Percentiles rank a stretch among this genome's conserved stretches.
Conservation (phyloP, 2,113 vertebrate genomes). For the Zootoca vivipara region DNA sequence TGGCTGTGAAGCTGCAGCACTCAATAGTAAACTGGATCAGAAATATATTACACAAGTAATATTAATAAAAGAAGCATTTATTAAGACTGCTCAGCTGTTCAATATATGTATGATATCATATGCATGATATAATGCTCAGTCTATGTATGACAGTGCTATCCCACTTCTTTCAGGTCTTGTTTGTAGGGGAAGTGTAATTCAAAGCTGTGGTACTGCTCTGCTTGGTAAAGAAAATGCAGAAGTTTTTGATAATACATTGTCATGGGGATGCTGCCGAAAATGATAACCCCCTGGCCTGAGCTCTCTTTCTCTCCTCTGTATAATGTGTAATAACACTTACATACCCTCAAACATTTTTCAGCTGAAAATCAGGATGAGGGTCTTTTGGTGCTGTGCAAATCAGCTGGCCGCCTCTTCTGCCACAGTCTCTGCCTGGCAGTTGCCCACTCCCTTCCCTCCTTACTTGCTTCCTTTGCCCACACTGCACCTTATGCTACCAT, state of each 20-base stretch:
- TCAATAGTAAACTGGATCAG: conserved; percentile 1
- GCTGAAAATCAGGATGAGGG: no score
- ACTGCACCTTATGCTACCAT: no score
- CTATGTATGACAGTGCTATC: background rate
- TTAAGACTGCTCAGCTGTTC: conserved; percentile 1
- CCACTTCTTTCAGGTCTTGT: background rate
- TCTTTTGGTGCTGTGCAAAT: no score
- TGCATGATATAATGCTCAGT: background rate
- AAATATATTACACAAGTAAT: background rate
- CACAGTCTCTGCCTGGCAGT: no score
- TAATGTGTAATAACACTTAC: background rate
- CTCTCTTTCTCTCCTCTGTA: background rate
- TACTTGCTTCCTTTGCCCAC: no score
- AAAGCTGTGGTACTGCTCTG: background rate
- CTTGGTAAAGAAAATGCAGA: background rate
- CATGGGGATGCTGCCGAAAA: background rate
- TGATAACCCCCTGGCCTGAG: no score
- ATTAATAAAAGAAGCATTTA: background rate
- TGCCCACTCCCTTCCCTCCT: no score
- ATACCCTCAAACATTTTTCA: no score
- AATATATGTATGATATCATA: conserved; percentile 16
- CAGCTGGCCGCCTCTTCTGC: no score
- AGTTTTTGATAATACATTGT: background rate
- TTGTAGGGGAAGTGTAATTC: background rate
- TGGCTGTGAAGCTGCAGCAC: conserved; percentile 37